These are phyloP conservation scores for Eristalis tenax DNA, from an alignment of 2,888 invertebrate species.

Conservation along the genomic window DNA sequence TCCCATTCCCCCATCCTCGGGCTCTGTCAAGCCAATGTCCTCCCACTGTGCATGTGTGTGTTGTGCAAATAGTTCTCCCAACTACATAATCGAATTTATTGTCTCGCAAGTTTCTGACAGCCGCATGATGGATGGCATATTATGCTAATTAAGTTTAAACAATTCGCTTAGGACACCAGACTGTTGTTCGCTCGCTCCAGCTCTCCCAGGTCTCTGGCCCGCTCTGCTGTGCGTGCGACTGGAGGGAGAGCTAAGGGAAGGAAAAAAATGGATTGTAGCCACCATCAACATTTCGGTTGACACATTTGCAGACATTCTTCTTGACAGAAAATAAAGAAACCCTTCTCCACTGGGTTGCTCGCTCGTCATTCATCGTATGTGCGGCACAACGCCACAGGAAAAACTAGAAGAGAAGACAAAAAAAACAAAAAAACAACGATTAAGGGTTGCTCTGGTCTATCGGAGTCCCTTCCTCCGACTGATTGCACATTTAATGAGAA, in stretches of 20 bases:
- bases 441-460: slow-evolving; percentile 22
- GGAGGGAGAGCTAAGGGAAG: slow-evolving; percentile 14
- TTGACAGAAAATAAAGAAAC: slow-evolving; percentile 28
- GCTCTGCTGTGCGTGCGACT: slow-evolving; percentile 4
- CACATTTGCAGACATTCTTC: slow-evolving; percentile 22
- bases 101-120: slow-evolving; percentile 72
- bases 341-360: slow-evolving; percentile 29
- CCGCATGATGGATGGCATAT: slow-evolving; percentile 70
- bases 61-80: slow-evolving; percentile 60
- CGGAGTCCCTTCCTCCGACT: slow-evolving; percentile 15
- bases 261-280: slow-evolving; percentile 25
- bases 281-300: slow-evolving; percentile 31
- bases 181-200: slow-evolving; percentile 18
- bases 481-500: slow-evolving; percentile 70
- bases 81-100: slow-evolving; percentile 67
- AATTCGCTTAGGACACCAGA: slow-evolving; percentile 60
- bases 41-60: slow-evolving; percentile 4
- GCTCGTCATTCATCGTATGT: slow-evolving; percentile 49
- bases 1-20: background rate
- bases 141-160: slow-evolving; percentile 72
- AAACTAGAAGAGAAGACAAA: background rate
- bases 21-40: background rate
- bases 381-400: background rate
- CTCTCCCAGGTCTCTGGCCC: background rate
- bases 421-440: background rate